Evolutionary conservation across 2,888 invertebrate genomes (phyloP), one percentile per base, ranked within the genome.

Genomic region (Dascillus cervinus): DNA sequence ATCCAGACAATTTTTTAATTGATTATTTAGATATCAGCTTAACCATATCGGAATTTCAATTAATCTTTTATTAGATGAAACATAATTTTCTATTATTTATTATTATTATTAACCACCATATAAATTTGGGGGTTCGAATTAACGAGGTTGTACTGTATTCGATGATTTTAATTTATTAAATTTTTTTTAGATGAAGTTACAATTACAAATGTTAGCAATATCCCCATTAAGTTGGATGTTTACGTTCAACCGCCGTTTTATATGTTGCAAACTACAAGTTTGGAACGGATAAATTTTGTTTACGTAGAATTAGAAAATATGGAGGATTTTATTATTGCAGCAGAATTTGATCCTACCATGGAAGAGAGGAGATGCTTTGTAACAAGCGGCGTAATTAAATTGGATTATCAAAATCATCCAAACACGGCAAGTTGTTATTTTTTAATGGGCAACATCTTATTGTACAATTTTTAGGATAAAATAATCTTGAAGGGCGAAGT

Each of bases 401-500:
- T 70, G 4, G 50, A 56, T 19, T 68, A 64, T 43, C 47, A 52
- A 10, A 55, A 63, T 25, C 66, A 69, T 53, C 63, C 67, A 1
- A 57, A 56, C 41, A 55, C 53, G 24, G 69, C 67, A 47, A 50
- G 47, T 43, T 23, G 22, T 33, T 23, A 28, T 23, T 28, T 20
- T 12, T 27, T 13, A 11, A 11, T 20, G 3, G 25, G 25, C 15
- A 9, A 20, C 25, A 20, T 13, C 13, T 14, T 20, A 34, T 24
- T 27, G 15, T 2, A 28, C 12, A 11, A 15, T 11, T 8, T 3
- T 36, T 52, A 83, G 82, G 79, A 82, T 50, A 67, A 66, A 36
- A 67, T 84, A 26, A 69, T 70, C 41, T 55, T 84, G 22, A 62
- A 60, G 24, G 82, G 78, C 15, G 73, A 70, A 56, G 71, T 83